A percentile compares a stretch with the other conserved stretches of the same genome.
Evolutionary conservation across 2,113 vertebrate genomes (phyloP).

Genomic region (Oncorhynchus nerka): DNA sequence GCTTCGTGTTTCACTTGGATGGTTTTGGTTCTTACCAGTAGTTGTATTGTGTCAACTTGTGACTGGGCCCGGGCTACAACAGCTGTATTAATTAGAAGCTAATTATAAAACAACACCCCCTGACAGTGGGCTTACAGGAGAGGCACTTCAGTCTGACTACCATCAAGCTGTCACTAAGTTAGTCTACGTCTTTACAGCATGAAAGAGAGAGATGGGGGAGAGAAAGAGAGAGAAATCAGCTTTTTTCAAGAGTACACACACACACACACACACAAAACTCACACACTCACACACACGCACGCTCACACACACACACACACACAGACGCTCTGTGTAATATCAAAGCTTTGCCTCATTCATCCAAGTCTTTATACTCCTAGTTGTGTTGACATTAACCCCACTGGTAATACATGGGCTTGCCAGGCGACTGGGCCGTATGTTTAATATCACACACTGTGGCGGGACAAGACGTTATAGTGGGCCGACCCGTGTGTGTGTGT

Average conservation of each 20-base stretch:
- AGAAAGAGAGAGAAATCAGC: neutral
- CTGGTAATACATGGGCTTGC: neutral
- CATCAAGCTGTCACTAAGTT: neutral
- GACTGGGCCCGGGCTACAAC: constrained; percentile 1
- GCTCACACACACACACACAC: neutral
- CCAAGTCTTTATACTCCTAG: neutral
- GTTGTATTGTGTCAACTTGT: neutral
- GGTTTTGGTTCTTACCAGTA: constrained; percentile 16
- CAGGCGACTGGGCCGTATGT: neutral
- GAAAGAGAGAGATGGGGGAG: neutral
- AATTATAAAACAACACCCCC: constrained; percentile 47
- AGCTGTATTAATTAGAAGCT: constrained; percentile 51
- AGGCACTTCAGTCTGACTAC: neutral
- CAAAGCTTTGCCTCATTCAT: neutral
- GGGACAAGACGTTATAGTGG: neutral
- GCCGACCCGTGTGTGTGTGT: neutral
- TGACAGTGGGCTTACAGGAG: constrained; percentile 44
- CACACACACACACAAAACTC: neutral
- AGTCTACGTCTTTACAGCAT: neutral
- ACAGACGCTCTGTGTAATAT: neutral
- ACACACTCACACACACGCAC: neutral
- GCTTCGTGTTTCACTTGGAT: constrained; percentile 3
- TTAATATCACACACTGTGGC: neutral
- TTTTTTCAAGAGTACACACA: neutral
- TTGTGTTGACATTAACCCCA: neutral